Base-by-base conservation (phyloP, 2,888 invertebrate species). In the Sphaerophoria rueppellii region DNA sequence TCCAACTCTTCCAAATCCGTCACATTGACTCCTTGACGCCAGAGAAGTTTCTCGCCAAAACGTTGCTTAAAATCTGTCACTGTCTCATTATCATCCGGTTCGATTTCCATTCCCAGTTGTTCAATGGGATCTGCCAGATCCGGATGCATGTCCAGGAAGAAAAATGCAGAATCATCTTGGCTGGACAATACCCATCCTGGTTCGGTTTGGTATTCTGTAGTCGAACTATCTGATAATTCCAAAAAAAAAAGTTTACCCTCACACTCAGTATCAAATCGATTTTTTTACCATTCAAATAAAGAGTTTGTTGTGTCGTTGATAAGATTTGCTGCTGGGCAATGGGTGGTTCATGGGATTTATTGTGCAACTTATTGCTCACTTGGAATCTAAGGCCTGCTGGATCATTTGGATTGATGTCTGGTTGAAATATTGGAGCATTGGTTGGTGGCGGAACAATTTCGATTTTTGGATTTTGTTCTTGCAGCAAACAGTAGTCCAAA, bases 81-180 rank as follows among this genome's bases (percentile, higher is more conserved):
- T 32, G 94, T 94, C 86, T 95, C 95, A 88, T 95, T 95, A 89
- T 95, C 95, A 87, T 95, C 95, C 91, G 94, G 93, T 90, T 95
- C 95, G 91, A 96, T 93, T 92, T 95, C 95, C 86, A 96, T 95
- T 65, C 96, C 96, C 78, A 96, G 92, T 88, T 95, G 95, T 91
- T 96, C 95, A 65, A 94, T 94, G 6, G 96, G 95, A 88, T 95
- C 95, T 60, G 95, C 95, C 86, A 96, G 92, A 90, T 95, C 95
- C 34, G 95, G 94, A 89, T 96, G 96, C 92, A 96, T 95, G 91
- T 95, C 94, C 54, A 95, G 92, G 69, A 94, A 90, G 88, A 95
- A 95, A 89, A 93, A 94, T 12, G 94, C 94, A 35, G 93, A 93
- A 82, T 91, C 92, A 12, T 89, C 89, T 65, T 88, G 89, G 73